Evolutionary conservation across 2,888 invertebrate genomes (phyloP), one percentile per base, ranked within the genome.

Genomic region (Microctonus hyperodae): DNA sequence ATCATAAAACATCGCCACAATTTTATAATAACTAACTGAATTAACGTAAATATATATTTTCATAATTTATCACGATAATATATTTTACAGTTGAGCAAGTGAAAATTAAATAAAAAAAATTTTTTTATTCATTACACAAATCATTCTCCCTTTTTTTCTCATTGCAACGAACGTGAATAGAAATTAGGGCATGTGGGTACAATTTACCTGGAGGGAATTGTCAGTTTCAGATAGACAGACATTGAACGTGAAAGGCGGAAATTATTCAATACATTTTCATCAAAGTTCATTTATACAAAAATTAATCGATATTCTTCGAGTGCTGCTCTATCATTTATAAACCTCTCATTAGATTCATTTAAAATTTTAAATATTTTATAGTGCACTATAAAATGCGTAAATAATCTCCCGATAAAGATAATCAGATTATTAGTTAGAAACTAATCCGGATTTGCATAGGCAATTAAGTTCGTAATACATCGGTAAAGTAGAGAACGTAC

Each of bases 1-100:
- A 40, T 59, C 59, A 31, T 44, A 40, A 59, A 28, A 59, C 44
- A 44, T 44, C 25, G n/a, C 25, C n/a, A 40, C 40, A 13, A 59
- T 59, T 44, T 44, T 57, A 57, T 23, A 35, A 33, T 56, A 33
- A 56, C 35, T 22, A 16, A 16, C 20, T 2, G 35, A 33, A 1
- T 58, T 58, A 9, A 59, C 10, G 44, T 7, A 44, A 44, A 44
- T 44, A 44, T n/a, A 44, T 16, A 44, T 16, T 44, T 44, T 20
- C n/a, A 16, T 44, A 44, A n/a, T 44, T 44, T n/a, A 44, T 44
- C 16, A n/a, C 16, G 6, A n/a, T 16, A 35, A 35, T 35, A 35
- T 35, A 35, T 37, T 37, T 37, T n/a, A n/a, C n/a, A 2, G 13
- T 13, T 2, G 3, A 37, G 37, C n/a, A 37, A 1, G 37, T 3